Percentiles rank a stretch among this genome's conserved stretches.
Evolutionary conservation across 2,113 vertebrate species (phyloP).

Genomic region (human): GRCh38 chrY:13947501-13948000

Average conservation of each 20-base stretch:
- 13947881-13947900: background rate
- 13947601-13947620: fast-evolving
- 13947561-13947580: background rate
- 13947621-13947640: background rate
- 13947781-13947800: no score
- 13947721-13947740: background rate
- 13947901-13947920: background rate
- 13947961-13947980: background rate
- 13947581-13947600: background rate
- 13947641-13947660: no score
- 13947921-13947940: background rate
- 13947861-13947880: no score
- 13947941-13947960: no score
- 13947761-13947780: background rate
- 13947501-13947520: background rate
- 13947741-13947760: no score
- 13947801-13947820: background rate
- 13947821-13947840: background rate
- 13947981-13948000: background rate
- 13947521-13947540: fast-evolving
- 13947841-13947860: background rate
- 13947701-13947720: background rate
- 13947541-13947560: background rate
- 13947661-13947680: background rate
- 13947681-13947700: fast-evolving